Base-by-base conservation (phyloP, 2,113 vertebrate genomes). In the Microcebus murinus region DNA sequence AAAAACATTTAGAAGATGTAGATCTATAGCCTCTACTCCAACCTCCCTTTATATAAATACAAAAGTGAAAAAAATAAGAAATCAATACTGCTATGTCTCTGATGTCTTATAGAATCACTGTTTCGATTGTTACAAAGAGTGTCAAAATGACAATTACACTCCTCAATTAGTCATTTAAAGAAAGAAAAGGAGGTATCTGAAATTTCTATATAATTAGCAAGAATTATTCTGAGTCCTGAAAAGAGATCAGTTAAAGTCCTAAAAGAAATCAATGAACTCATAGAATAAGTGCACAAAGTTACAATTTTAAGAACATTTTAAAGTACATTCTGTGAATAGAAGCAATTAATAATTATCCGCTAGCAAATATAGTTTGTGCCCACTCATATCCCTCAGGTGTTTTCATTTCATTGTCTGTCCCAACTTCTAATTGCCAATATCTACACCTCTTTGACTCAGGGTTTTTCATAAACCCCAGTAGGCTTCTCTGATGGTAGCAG, bases 31-130 rank as follows among this genome's bases (percentile, higher is more conserved):
- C 85, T 81, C 71, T 94, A 86, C 85, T 10, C 5, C 20, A 94
- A 79, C 7, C 3, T 91, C 77, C 8, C 4, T 50, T 91, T 98
- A 52, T 45, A 90, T 6, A 34, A 80, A 83, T 6, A 52, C 18
- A 74, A 42, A 96, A 97, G 96, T 85, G 52, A 96, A 80, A 55
- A 95, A 97, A 94, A 2, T 27, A 65, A 52, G 39, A 79, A 81
- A 82, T 73, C 25, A 55, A 73, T 71, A 29, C n/a, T 55, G 1
- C 14, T 55, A 29, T 39, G 39, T 55, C 67, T 87, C 23, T 71
- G 6, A 29, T 55, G 50, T 23, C 25, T 39, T 55, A 55, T 39
- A 42, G 27, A 55, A 87, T 57, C 68, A 73, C 14, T 87, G 23
- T 39, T 71, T 73, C 23, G 36, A 18, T 39, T 29, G 34, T 87